Percentiles rank a stretch among this genome's conserved stretches.
These are phyloP conservation scores for Esox masquinongy DNA, from an alignment of 2,797 vertebrate species.

Conservation along the genomic window DNA sequence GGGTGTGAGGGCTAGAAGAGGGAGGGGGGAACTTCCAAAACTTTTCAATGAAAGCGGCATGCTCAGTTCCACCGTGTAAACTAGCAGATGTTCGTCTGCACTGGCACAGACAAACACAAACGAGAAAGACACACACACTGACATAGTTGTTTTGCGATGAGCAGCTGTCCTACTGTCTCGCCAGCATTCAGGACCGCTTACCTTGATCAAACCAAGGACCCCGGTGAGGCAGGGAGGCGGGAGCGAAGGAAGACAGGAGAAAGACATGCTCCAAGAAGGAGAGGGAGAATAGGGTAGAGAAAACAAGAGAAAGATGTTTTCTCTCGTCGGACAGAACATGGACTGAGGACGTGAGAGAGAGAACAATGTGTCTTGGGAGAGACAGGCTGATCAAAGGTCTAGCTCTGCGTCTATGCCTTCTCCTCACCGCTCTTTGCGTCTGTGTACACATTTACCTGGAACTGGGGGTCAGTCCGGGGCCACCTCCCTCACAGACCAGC, in stretches of 20 bases:
- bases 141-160: constrained; percentile 14
- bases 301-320: background rate
- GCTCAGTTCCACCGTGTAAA: constrained; percentile 35
- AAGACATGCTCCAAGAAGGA: background rate
- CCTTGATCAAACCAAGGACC: constrained; percentile 32
- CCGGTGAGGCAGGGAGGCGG: constrained; percentile 12
- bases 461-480: constrained; percentile 31
- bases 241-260: background rate
- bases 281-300: constrained; percentile 41
- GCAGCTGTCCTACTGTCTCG: constrained; percentile 15
- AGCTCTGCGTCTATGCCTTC: constrained; percentile 70
- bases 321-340: constrained; percentile 23
- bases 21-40: constrained; percentile 62
- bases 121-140: constrained; percentile 7
- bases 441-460: constrained; percentile 79
- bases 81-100: constrained; percentile 22
- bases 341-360: constrained; percentile 29
- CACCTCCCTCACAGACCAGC: constrained; percentile 23
- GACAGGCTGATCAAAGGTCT: constrained; percentile 58
- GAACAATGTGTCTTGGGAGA: constrained; percentile 52
- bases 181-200: constrained; percentile 1
- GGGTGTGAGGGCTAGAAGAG: background rate
- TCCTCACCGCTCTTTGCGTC: constrained; percentile 76
- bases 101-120: constrained; percentile 17
- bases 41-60: constrained; percentile 56